Base-by-base conservation (phyloP, 2,113 vertebrate species). In the Megaleporinus macrocephalus region DNA sequence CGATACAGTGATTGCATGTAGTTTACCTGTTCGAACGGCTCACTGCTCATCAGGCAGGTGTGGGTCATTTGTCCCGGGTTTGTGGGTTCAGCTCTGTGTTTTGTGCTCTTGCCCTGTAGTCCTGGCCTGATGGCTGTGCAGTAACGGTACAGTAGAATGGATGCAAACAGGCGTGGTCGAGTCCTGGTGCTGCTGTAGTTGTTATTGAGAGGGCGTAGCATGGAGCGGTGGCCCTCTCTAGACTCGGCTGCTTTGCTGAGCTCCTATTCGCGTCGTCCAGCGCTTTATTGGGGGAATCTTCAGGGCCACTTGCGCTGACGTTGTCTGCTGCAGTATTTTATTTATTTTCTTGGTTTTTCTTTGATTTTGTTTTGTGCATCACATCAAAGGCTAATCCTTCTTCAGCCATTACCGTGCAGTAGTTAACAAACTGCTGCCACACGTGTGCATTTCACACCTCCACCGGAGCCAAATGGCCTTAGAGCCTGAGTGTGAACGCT, bases 111-210 rank as follows among this genome's bases (percentile, higher is more conserved):
- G 57, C 3, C 16, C 11, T 59, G 47, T 29, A 26, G 16, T 76
- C 33, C n/a, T 14, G n/a, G 13, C 51, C 66, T 47, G 61, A 30
- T 71, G 41, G 66, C 61, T 74, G 63, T 63, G 16, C 83, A 79
- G 78, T 90, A 91, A 87, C 90, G 86, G 91, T 87, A 79, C 84
- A 29, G 88, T 80, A 70, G 71, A 55, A 69, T 79, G 87, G 91
- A 86, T 91, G 91, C 88, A 88, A 89, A 90, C 92, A 93, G 94
- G 92, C 93, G 93, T 93, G 94, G 93, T 90, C 89, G 91, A 92
- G 91, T 89, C 88, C 83, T 26, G 75, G 85, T 53, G 84, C 85
- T 81, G 83, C 44, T 24, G 70, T 68, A 70, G 70, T 62, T 62
- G 73, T 76, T 76, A 41, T 36, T 33, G 15, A 81, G 22, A 74